Evolutionary conservation across 1,140 invertebrate genomes (phyloP), one percentile per base, ranked within the genome.

Genomic region (Nautilus pompilius): DNA sequence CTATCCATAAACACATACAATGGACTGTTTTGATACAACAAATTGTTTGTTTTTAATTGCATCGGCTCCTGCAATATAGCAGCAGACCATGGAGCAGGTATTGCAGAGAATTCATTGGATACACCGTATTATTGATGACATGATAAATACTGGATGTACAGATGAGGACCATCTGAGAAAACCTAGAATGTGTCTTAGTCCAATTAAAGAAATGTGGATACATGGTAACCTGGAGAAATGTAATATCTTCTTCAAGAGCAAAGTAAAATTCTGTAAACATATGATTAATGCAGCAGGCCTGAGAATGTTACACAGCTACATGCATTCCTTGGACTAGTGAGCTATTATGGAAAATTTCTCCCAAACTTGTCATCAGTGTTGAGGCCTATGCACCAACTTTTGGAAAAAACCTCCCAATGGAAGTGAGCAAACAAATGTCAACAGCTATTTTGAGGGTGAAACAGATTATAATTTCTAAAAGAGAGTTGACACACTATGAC

Each of bases 51-150:
- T 46, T 56, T 66, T 54, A 17, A 32, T 68, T 1, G 60, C 84
- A 57, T 78, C 77, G 5, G 84, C 84, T 1, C 83, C 84, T 13
- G 67, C 74, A 8, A 80, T 84, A 56, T 87, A 86, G 66, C 81
- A 87, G 65, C 45, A 75, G 56, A 71, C 80, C 20, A 82, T 87
- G 22, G 80, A 84, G 36, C 56, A 75, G 60, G 58, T 69, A 4
- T n/a, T 85, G 10, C 26, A 56, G 34, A 66, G 62, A 49, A 45
- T 48, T 70, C 67, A 28, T 13, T 45, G 62, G 17, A 58, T 63
- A 2, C 58, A 69, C 29, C 66, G n/a, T n/a, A n/a, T 67, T 8
- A 13, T 67, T 4, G 67, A 67, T 56, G 70, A 72, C 36, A 67
- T 69, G 62, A 58, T 67, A 2, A 46, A 63, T 1, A 69, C 67